Evolutionary conservation across 2,113 vertebrate species (phyloP).

Genomic region (Monarcha castaneiventris): DNA sequence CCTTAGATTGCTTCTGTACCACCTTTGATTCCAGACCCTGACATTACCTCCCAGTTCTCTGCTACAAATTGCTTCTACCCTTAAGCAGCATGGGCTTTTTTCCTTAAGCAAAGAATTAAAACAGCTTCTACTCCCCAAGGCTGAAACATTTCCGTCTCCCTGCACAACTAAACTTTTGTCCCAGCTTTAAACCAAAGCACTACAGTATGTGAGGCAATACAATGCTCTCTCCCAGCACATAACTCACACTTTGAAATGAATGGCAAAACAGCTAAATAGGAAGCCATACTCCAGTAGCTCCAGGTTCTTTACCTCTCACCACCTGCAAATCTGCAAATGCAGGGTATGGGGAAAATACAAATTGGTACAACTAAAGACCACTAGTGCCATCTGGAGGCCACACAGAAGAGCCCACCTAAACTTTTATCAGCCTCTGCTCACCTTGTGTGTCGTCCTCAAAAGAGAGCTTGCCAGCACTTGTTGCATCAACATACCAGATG

Average conservation of each 20-base stretch:
- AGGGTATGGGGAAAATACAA: not conserved
- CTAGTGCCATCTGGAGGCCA: slow-evolving; percentile 54
- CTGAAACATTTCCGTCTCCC: not conserved
- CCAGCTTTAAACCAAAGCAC: not conserved
- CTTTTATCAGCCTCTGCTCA: not conserved
- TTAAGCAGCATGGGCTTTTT: not conserved
- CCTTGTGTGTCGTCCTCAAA: not conserved
- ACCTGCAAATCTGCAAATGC: not conserved
- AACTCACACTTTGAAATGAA: not conserved
- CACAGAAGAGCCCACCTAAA: not conserved
- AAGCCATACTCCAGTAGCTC: not conserved
- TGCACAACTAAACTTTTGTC: not conserved
- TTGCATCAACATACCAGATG: not conserved
- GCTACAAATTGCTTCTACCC: not conserved
- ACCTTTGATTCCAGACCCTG: not conserved
- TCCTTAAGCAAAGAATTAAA: not conserved
- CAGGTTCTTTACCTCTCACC: not conserved
- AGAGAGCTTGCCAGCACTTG: not conserved
- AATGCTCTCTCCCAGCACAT: not conserved
- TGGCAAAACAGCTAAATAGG: not conserved
- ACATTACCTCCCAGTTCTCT: not conserved
- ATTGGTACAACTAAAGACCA: not conserved
- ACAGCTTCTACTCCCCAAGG: not conserved
- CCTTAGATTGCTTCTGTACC: not conserved
- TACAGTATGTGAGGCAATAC: not conserved